phyloP scores from a whole-genome alignment of 2,797 vertebrate genomes.

The Macropus fuliginosus region DNA sequence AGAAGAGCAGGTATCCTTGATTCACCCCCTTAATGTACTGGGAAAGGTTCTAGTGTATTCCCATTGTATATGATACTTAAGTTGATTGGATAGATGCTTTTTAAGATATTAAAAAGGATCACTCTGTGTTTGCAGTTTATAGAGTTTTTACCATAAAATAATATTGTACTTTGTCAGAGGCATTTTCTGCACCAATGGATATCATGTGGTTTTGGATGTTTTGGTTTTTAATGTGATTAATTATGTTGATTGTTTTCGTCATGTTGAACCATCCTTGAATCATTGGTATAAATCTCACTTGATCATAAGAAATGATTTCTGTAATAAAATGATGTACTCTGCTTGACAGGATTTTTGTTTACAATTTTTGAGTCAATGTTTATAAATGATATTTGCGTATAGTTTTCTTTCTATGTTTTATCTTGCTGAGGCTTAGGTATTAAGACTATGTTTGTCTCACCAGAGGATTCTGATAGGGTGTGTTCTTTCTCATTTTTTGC shows the following conservation, averaged over 20 bases:
- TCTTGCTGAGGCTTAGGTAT: not conserved
- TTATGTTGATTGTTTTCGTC: not conserved
- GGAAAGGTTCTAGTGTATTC: not conserved
- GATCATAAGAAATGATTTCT: not conserved
- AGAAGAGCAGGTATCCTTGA: not conserved
- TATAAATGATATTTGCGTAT: not conserved
- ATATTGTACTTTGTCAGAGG: not conserved
- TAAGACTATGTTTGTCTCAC: not conserved
- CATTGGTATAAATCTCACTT: not conserved
- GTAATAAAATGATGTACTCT: not conserved
- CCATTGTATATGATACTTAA: not conserved
- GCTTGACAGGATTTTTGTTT: not conserved
- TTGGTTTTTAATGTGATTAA: not conserved
- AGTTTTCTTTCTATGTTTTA: not conserved
- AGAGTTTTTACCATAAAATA: not conserved
- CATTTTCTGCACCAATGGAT: not conserved
- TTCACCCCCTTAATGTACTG: not conserved
- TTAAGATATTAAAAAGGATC: not conserved
- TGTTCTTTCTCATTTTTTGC: not conserved
- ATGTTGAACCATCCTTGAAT: not conserved
- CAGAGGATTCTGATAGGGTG: not conserved
- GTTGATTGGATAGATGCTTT: not conserved
- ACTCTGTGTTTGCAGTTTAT: not conserved
- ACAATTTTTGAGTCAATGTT: not conserved
- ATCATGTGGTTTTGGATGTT: not conserved